Evolutionary conservation across 2,113 vertebrate genomes (phyloP).

Genomic region (Axis porcinus): DNA sequence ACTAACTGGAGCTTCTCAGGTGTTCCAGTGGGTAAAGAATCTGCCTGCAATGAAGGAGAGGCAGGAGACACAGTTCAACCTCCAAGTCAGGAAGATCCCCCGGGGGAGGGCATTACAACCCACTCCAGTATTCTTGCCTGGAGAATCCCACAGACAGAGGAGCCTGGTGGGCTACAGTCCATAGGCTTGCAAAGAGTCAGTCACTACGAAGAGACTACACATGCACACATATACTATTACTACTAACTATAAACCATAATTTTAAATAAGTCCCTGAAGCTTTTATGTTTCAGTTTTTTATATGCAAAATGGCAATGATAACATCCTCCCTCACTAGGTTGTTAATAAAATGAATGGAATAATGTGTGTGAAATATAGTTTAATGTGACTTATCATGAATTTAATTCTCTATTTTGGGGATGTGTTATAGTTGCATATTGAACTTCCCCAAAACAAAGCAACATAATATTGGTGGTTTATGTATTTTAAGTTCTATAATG

Average conservation of each 20-base stretch:
- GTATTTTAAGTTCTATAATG: background rate
- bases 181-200: background rate
- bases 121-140: background rate
- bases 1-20: background rate
- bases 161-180: background rate
- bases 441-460: background rate
- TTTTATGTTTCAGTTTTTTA: background rate
- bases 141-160: background rate
- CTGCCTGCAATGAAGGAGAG: background rate
- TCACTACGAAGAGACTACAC: background rate
- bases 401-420: conserved; percentile 17
- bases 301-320: background rate
- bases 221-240: background rate
- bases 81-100: background rate
- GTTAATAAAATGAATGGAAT: background rate
- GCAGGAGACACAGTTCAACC: background rate
- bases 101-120: background rate
- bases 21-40: background rate
- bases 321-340: background rate
- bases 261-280: background rate
- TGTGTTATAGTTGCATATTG: background rate
- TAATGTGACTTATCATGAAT: background rate
- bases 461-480: background rate
- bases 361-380: background rate
- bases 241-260: background rate